These are phyloP conservation scores for Calameuta pallipes DNA, from an alignment of 2,888 invertebrate species.

Conservation along the genomic window DNA sequence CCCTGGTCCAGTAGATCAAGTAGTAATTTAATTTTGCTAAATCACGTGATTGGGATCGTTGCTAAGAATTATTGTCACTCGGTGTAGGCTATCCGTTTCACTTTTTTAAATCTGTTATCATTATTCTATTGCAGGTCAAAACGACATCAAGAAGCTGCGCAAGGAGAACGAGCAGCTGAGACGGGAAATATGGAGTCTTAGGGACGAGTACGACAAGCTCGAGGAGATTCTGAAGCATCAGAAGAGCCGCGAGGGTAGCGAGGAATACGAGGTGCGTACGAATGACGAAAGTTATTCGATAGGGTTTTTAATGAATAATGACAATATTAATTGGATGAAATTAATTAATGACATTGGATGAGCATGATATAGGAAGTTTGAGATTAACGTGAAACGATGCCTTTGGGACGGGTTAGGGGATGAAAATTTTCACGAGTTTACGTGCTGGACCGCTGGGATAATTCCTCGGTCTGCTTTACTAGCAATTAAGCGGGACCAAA, in stretches of 20 bases:
- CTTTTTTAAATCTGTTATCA: background rate
- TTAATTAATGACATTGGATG: too few species aligned
- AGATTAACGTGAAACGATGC: too few species aligned
- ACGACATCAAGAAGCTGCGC: conserved; percentile 88
- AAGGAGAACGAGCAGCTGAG: conserved; percentile 89
- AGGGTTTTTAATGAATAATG: too few species aligned
- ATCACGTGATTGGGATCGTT: too few species aligned
- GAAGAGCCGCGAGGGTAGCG: conserved; percentile 55
- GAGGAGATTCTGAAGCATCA: conserved; percentile 78
- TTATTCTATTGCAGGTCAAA: conserved; percentile 76
- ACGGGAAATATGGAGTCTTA: conserved; percentile 86
- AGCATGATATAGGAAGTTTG: too few species aligned
- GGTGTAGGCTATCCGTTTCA: background rate
- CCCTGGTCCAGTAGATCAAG: too few species aligned
- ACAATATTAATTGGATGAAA: too few species aligned
- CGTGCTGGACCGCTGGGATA: conserved; percentile 9
- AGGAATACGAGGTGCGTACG: conserved; percentile 54
- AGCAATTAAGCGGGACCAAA: conserved; percentile 24
- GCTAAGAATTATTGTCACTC: too few species aligned
- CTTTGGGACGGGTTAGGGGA: background rate
- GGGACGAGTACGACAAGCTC: conserved; percentile 89
- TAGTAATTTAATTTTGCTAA: too few species aligned
- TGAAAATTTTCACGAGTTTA: conserved; percentile 28
- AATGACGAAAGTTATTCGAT: too few species aligned
- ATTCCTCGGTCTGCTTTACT: conserved; percentile 25